Base-by-base conservation (phyloP, 2,797 vertebrate genomes). In the Peromyscus aztecus region DNA sequence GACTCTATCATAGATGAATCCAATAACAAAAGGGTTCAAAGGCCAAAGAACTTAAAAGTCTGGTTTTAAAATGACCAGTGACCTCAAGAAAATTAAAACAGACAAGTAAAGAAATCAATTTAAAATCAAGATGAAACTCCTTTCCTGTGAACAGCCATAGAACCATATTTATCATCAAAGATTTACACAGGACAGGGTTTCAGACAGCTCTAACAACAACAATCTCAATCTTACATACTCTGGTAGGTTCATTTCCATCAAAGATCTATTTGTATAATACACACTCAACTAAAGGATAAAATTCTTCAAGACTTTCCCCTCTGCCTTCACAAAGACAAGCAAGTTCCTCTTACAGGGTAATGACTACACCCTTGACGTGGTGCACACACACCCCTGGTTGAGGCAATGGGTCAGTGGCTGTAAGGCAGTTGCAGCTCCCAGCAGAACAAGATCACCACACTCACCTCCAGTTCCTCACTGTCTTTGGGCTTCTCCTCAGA, bases 401-500 rank as follows among this genome's bases (percentile, higher is more conserved):
- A 81, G 7, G 13, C 46, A 73, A n/a, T 4, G n/a, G 34, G 16
- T 31, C 2, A 23, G n/a, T 6, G 52, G n/a, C 69, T 55, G 17
- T 10, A 46, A 0, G 49, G n/a, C 1, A 37, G 55, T 6, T 10
- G 6, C 14, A 92, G 52, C 6, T 80, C 77, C 49, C 43, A 57
- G 49, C 6, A 57, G 13, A 34, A 43, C 4, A 57, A 23, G 61
- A 57, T 23, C 24, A 14, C 3, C 61, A 75, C 37, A 91, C 92
- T 98, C 98, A 99, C 99, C 99, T 99, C 99, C 97, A 99, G 99
- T 98, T 99, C 99, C 97, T 99, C 99, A 40, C 99, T 99, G 97
- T 99, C 99, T 92, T 99, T 98, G 91, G 99, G 99, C 98, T 99
- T 99, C 98, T 99, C 99, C 98, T 99, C 99, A 13, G 99, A 99